Evolutionary conservation across 1,140 invertebrate genomes (phyloP).

Genomic region (Nixonia krombeini): DNA sequence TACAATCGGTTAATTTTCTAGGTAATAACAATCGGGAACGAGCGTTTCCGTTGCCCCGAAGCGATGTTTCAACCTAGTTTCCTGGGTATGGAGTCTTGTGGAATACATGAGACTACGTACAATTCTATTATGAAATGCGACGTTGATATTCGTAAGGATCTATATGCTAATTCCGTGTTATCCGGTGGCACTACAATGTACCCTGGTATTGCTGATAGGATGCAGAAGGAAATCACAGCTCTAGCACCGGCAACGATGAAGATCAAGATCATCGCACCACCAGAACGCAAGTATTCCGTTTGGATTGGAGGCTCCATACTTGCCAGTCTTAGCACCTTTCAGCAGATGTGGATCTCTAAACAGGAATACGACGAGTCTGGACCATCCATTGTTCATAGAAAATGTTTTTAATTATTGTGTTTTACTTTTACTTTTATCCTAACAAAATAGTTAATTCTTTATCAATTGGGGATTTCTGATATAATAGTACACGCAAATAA

Average conservation of each 20-base stretch:
- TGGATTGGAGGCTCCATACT: constrained; percentile 90
- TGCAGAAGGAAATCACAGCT: constrained; percentile 91
- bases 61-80: constrained; percentile 93
- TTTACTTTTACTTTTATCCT: no score
- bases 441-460: no score
- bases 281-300: constrained; percentile 92
- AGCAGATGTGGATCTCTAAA: no score
- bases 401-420: constrained; percentile 80
- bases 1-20: no score
- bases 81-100: constrained; percentile 91
- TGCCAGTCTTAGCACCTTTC: constrained; percentile 90
- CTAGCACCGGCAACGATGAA: constrained; percentile 91
- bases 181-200: constrained; percentile 88
- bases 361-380: no score
- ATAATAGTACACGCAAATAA: neutral
- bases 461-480: neutral
- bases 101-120: constrained; percentile 93
- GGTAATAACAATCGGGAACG: constrained; percentile 92
- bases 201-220: constrained; percentile 86
- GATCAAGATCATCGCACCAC: constrained; percentile 94
- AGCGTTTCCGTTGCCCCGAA: constrained; percentile 94
- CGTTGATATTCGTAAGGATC: constrained; percentile 89
- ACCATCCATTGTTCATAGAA: constrained; percentile 86
- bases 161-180: constrained; percentile 85
- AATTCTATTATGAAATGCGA: constrained; percentile 97